phyloP scores from a whole-genome alignment of 1,140 invertebrate genomes.

The Neodiprion fabricii region DNA sequence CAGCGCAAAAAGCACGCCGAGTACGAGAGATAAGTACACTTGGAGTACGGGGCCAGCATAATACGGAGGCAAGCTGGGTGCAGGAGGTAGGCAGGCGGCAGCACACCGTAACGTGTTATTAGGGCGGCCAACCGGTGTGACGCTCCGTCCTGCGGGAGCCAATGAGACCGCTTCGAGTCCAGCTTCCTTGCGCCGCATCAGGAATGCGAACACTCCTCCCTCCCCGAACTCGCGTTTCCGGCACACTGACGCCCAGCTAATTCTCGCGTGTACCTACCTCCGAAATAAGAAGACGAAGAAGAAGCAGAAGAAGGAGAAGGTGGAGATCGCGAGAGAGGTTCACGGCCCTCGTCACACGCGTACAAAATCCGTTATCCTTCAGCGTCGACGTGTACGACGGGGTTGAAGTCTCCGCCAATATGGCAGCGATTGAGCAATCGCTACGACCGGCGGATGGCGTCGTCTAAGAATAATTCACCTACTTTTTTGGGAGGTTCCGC shows the following conservation, averaged over 20 bases:
- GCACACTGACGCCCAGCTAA: conserved; percentile 2
- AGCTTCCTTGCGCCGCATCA: conserved; percentile 39
- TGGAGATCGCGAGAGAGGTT: background rate
- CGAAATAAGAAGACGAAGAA: conserved; percentile 27
- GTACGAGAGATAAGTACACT: background rate
- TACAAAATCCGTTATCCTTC: background rate
- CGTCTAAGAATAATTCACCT: too few species aligned
- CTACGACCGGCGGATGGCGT: too few species aligned
- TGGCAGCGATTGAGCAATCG: too few species aligned
- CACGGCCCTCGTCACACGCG: background rate
- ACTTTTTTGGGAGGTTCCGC: too few species aligned
- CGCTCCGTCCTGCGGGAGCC: conserved; percentile 48
- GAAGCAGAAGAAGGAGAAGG: conserved; percentile 11
- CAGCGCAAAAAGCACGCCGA: background rate
- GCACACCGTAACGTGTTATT: conserved; percentile 53
- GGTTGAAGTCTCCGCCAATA: too few species aligned
- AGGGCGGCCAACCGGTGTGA: conserved; percentile 58
- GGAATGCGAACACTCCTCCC: conserved; percentile 44
- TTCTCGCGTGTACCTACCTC: conserved; percentile 10
- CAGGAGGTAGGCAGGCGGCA: conserved; percentile 34
- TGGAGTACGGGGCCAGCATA: background rate
- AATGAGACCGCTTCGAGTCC: conserved; percentile 41
- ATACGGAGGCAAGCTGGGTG: background rate
- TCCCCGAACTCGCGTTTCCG: conserved; percentile 10
- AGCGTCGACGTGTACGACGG: background rate